phyloP scores from a whole-genome alignment of 1,140 invertebrate species.

The Neotoxoptera formosana region DNA sequence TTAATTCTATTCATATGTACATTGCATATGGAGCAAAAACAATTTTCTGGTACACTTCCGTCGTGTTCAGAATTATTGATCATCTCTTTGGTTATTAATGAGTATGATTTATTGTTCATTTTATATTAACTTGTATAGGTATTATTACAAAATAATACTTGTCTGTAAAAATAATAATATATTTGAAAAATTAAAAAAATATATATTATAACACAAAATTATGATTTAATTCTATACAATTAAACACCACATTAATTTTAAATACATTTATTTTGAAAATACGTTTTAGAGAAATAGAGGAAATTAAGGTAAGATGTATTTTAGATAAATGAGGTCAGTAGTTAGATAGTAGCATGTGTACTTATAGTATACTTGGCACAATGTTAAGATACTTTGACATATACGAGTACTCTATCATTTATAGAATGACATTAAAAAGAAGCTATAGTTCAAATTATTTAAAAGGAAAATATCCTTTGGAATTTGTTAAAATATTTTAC shows the following conservation, averaged over 20 bases:
- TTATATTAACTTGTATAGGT: neutral
- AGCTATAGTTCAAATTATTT: slow-evolving; percentile 38
- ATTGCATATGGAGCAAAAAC: slow-evolving; percentile 39
- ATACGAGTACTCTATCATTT: slow-evolving; percentile 8
- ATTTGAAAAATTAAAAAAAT: neutral
- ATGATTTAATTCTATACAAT: neutral
- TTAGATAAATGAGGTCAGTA: slow-evolving; percentile 51
- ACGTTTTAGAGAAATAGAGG: neutral
- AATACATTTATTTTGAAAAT: slow-evolving; percentile 2
- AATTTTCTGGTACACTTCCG: slow-evolving; percentile 42
- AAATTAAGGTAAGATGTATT: neutral
- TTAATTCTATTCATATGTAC: slow-evolving; percentile 49
- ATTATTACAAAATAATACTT: neutral
- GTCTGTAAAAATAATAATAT: neutral
- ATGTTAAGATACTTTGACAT: slow-evolving; percentile 16
- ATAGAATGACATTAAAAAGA: slow-evolving; percentile 53
- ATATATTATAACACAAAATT: neutral
- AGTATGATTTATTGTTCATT: slow-evolving; percentile 48
- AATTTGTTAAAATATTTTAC: neutral
- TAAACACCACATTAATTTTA: neutral
- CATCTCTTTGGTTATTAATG: slow-evolving; percentile 38
- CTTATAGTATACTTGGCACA: slow-evolving; percentile 43
- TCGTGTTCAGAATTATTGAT: slow-evolving; percentile 9
- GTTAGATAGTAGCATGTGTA: slow-evolving; percentile 18
- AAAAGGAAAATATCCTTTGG: neutral